Evolutionary conservation across 2,797 vertebrate genomes (phyloP).

Genomic region (Rachycentron canadum): DNA sequence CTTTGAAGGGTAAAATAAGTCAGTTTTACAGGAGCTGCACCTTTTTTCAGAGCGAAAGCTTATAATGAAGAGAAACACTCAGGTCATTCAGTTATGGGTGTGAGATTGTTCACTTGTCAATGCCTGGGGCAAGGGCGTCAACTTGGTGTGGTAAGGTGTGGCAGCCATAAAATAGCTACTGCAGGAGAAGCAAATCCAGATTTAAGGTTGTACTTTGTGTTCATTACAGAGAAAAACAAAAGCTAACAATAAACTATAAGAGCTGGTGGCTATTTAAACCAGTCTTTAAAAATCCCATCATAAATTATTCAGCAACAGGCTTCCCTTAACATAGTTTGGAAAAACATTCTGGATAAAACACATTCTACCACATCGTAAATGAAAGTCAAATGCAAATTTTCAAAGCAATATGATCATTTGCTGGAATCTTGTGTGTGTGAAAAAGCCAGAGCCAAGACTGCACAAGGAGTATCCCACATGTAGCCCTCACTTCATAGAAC

Average conservation of each 20-base stretch:
- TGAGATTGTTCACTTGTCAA: neutral
- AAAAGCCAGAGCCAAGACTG: neutral
- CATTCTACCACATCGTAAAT: too few species aligned
- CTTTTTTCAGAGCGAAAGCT: neutral
- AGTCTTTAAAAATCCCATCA: neutral
- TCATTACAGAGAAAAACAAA: slow-evolving; percentile 6
- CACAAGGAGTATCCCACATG: neutral
- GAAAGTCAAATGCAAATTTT: too few species aligned
- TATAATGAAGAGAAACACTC: neutral
- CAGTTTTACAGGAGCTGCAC: neutral
- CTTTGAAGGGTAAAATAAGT: neutral
- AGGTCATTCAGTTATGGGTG: neutral
- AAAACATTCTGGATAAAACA: neutral
- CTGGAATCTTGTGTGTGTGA: slow-evolving; percentile 1
- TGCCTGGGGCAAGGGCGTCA: slow-evolving; percentile 33
- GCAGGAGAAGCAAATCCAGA: neutral
- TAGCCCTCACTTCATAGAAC: too few species aligned
- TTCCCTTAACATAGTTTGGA: neutral
- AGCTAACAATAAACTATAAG: neutral
- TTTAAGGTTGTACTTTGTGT: neutral
- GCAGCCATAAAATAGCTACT: slow-evolving; percentile 3
- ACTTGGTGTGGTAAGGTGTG: slow-evolving; percentile 3
- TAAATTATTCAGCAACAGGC: neutral
- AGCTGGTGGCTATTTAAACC: neutral
- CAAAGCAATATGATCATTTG: neutral